Evolutionary conservation across 2,888 invertebrate genomes (phyloP), one percentile per base, ranked within the genome.

Genomic region (Hecatera dysodea): DNA sequence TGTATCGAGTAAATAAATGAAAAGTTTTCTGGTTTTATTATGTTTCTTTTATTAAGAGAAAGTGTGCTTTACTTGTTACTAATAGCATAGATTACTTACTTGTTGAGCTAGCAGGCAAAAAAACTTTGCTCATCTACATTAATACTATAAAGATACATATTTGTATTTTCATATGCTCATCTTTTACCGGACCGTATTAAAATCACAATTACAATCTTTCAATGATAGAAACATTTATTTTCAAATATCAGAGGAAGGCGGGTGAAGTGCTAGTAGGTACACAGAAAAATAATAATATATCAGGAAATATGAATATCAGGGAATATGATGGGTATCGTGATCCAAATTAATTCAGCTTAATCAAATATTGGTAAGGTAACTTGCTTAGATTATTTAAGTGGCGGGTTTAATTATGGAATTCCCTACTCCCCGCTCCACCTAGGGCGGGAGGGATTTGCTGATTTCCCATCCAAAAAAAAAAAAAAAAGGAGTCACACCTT

Each of bases 1-100:
- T 59, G 50, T 67, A 75, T 82, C 62, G 61, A 59, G 64, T 70
- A 66, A 64, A 70, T 74, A 0, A 73, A 67, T 57, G 33, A 39
- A 71, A 71, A 59, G 55, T 61, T 64, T 62, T 19, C 33, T 29
- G 33, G 12, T 36, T 69, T 66, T 50, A 33, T 48, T 46, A 22
- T 27, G 29, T 52, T 48, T 33, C 17, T 33, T 19, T 42, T 22
- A 29, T n/a, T 70, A 22, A 50, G 7, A n/a, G 46, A 12, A 53
- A 42, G 22, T 48, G 6, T 3, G 27, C 8, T 2, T 22, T 56
- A 56, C 7, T 36, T 56, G 7, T 56, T 15, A 15, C 19, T 5
- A 27, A 19, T 53, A 53, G n/a, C 22, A 22, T 36, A 36, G n/a
- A 55, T 19, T 6, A 53, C 9, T 1, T 9, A 11, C 53, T 19